phyloP scores from a whole-genome alignment of 1,140 invertebrate genomes.

The Polyergus mexicanus region DNA sequence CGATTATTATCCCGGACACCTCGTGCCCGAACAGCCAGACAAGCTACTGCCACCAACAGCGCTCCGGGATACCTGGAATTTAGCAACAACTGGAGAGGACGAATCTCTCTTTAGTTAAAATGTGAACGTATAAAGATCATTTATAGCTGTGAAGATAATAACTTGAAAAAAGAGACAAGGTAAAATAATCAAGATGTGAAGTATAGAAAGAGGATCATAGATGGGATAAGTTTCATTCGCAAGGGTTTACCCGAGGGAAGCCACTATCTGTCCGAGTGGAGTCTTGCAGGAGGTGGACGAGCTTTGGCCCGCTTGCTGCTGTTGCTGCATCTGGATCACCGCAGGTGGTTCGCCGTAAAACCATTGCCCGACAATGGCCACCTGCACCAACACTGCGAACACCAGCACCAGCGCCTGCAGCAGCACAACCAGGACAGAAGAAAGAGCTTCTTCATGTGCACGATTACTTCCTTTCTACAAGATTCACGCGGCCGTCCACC shows the following conservation, averaged over 20 bases:
- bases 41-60: conserved; percentile 93
- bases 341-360: conserved; percentile 91
- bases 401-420: conserved; percentile 93
- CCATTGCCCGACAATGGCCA: conserved; percentile 96
- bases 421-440: conserved; percentile 54
- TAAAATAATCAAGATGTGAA: neutral
- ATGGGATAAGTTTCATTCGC: neutral
- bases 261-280: conserved; percentile 83
- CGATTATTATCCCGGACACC: conserved; percentile 97
- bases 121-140: neutral
- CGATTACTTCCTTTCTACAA: conserved; percentile 30
- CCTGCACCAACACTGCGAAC: conserved; percentile 95
- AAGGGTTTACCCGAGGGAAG: conserved; percentile 82
- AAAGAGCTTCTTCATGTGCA: conserved; percentile 7
- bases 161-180: neutral
- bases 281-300: conserved; percentile 78
- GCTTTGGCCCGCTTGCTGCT: conserved; percentile 75
- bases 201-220: neutral
- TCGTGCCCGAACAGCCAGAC: conserved; percentile 93
- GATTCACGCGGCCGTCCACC: conserved; percentile 46
- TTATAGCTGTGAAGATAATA: neutral
- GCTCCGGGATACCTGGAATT: conserved; percentile 91
- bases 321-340: conserved; percentile 86
- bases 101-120: neutral
- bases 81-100: neutral